Evolutionary conservation across 1,140 invertebrate species (phyloP), one percentile per base, ranked within the genome.

Genomic region (Paracyclopina nana): DNA sequence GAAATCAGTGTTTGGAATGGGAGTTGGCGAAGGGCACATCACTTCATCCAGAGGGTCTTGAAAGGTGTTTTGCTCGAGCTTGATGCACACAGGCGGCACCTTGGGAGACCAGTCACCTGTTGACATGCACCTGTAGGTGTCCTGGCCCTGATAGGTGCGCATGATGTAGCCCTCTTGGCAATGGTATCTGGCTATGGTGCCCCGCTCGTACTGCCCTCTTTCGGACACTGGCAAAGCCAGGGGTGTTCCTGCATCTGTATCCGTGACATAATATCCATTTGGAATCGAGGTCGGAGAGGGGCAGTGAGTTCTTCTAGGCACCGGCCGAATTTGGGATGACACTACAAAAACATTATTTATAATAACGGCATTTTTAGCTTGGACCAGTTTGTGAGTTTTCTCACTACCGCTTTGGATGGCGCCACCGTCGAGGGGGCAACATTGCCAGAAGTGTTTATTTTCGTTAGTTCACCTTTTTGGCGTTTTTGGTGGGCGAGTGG

Each of bases 141-240:
- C 57, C 4, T 53, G 50, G n/a, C 57, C 57, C 16, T 51, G 46
- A 8, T 43, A 29, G 16, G 14, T 42, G 8, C 27, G 16, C n/a
- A 59, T 46, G n/a, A 38, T 29, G 34, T 58, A 56, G 1, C 56
- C 57, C 22, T 53, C 49, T 40, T 59, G 55, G 29, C 57, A 59
- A n/a, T 55, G 53, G 43, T 55, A 57, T 44, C 55, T 51, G 6
- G 53, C 41, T 4, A 52, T 12, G 2, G 55, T 53, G n/a, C 55
- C 57, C 2, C 50, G 30, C 14, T 54, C 38, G 27, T 53, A 57
- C 52, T 56, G 49, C 12, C 27, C 20, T 12, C 12, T 27, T 40
- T 27, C 40, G 9, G 50, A 52, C 11, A 44, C 41, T 2, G 50
- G 50, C 14, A 52, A 26, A 52, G 34, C 50, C 14, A 46, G 43